Base-by-base conservation (phyloP, 2,113 vertebrate species). In the Odontophorus gujanensis region DNA sequence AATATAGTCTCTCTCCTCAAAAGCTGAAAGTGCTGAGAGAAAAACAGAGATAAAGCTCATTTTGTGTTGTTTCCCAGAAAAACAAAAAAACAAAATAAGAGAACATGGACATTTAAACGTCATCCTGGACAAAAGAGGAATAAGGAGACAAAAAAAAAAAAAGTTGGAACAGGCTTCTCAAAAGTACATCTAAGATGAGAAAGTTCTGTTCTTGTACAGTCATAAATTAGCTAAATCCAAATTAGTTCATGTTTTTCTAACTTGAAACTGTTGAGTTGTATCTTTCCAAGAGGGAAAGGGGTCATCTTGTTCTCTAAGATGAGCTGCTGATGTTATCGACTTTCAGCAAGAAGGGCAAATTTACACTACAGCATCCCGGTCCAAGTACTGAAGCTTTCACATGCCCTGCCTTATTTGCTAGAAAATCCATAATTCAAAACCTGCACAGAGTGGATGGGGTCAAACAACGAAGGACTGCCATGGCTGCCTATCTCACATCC, bases 181-280 rank as follows among this genome's bases (percentile, higher is more conserved):
- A 11, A 95, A 92, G 67, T 55, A 85, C 79, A 87, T 58, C 42
- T 53, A 75, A 79, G 77, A 95, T 61, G 53, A 91, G 90, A 92
- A 92, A 89, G 86, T 92, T 84, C 81, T 92, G 93, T 91, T 92
- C 92, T 82, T 25, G 58, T 80, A 80, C 81, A 77, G 79, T 16
- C 32, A 22, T 96, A 95, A 95, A 92, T 92, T 69, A 82, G 72
- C 36, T 74, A 85, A 82, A 85, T 7, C 28, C 67, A 90, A 91
- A 85, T 66, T 61, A 94, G 63, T 87, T 82, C 12, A 26, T 85
- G 67, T 89, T 96, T 95, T 91, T 91, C n/a, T 89, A 94, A 87
- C 58, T 81, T 77, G 7, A 36, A 62, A 77, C 36, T 77, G 38
- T 74, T 72, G 57, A 79, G 58, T 16, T 81, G 36, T 19, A 6